Evolutionary conservation across 2,888 invertebrate genomes (phyloP).

Genomic region (Caenorhabditis drosophilae): DNA sequence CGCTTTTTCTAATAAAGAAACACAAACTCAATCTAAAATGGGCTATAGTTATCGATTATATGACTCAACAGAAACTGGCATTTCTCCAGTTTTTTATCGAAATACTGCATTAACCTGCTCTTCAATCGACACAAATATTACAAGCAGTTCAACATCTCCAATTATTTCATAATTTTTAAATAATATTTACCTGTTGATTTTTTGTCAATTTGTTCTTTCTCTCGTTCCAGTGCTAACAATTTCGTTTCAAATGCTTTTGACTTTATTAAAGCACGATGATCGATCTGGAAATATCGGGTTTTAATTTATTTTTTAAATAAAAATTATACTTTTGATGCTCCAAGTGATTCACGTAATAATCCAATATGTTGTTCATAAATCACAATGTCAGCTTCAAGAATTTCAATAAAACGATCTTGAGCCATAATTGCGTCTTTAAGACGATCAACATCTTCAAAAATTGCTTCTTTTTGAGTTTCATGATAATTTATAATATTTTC

Average conservation of each 20-base stretch:
- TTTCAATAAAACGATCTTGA: slow-evolving; percentile 61
- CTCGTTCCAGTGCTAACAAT: slow-evolving; percentile 60
- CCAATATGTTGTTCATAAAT: slow-evolving; percentile 67
- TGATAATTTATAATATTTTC: slow-evolving; percentile 47
- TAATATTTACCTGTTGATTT: slow-evolving; percentile 55
- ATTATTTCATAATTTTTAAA: background rate
- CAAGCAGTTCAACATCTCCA: slow-evolving; percentile 11
- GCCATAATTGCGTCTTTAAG: slow-evolving; percentile 64
- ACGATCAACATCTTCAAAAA: slow-evolving; percentile 58
- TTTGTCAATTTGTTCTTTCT: slow-evolving; percentile 62
- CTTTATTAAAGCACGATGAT: slow-evolving; percentile 63
- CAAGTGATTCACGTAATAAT: slow-evolving; percentile 63
- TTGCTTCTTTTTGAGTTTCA: slow-evolving; percentile 55
- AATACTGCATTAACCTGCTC: slow-evolving; percentile 22
- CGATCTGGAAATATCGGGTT: slow-evolving; percentile 35
- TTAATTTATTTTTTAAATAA: slow-evolving; percentile 2
- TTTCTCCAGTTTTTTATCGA: slow-evolving; percentile 22
- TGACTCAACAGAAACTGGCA: slow-evolving; percentile 28
- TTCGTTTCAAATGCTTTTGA: slow-evolving; percentile 68
- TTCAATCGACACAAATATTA: slow-evolving; percentile 9
- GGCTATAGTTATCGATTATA: slow-evolving; percentile 32
- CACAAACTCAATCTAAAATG: no score
- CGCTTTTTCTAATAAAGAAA: no score
- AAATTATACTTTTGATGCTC: slow-evolving; percentile 56
- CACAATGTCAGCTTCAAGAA: slow-evolving; percentile 63